These are phyloP conservation scores for Palaemon carinicauda DNA, from an alignment of 1,140 invertebrate species.

Conservation along the genomic window DNA sequence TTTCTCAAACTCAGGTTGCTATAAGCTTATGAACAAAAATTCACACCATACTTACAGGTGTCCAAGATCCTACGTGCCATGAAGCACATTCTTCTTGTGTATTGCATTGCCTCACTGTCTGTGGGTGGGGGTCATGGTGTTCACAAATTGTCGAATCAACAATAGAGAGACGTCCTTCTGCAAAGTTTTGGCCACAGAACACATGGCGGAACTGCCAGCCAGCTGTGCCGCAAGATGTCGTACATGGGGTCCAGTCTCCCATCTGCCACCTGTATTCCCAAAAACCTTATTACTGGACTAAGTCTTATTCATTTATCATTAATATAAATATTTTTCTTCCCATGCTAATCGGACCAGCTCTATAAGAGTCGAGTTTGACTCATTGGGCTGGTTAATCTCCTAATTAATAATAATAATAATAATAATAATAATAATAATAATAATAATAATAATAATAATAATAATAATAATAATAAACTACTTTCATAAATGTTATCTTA, in stretches of 20 bases:
- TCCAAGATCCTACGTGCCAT: slow-evolving; percentile 87
- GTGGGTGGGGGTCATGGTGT: slow-evolving; percentile 77
- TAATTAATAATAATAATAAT: too few species aligned
- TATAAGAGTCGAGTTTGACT: too few species aligned
- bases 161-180: slow-evolving; percentile 72
- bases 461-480: too few species aligned
- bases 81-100: slow-evolving; percentile 78
- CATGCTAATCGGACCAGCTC: too few species aligned
- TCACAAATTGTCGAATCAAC: slow-evolving; percentile 80
- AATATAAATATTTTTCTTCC: too few species aligned
- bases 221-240: slow-evolving; percentile 74
- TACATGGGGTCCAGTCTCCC: slow-evolving; percentile 85
- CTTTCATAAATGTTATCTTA: neutral
- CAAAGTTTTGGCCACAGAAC: slow-evolving; percentile 77
- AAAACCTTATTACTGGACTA: too few species aligned
- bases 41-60: slow-evolving; percentile 73
- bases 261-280: slow-evolving; percentile 73
- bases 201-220: slow-evolving; percentile 73
- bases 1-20: too few species aligned
- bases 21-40: too few species aligned
- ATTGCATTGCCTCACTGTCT: slow-evolving; percentile 78
- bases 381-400: too few species aligned
- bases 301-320: too few species aligned
- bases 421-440: too few species aligned
- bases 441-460: too few species aligned